Base-by-base conservation (phyloP, 1,140 invertebrate species). In the Achatina immaculata region DNA sequence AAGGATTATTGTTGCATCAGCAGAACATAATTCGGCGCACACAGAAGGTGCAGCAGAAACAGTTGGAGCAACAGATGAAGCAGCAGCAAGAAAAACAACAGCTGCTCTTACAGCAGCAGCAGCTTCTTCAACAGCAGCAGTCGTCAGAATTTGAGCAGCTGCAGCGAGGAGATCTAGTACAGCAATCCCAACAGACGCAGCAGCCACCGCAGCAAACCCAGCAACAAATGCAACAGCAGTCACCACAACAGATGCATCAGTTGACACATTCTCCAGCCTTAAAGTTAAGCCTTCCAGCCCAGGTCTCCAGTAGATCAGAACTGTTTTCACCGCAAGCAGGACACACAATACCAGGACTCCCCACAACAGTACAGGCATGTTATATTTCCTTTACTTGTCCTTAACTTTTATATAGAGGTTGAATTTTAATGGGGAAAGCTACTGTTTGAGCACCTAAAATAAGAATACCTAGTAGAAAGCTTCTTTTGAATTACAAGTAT, bases 141-240 rank as follows among this genome's bases (percentile, higher is more conserved):
- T 3, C 1, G 40, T 58, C n/a, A n/a, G 3, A 66, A 0, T 43
- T 51, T 7, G 66, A 71, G 28, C 65, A 68, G 55, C 58, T 19
- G 9, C 11, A 31, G n/a, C 62, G 45, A 16, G 24, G 68, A 11
- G 48, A 65, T 1, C 28, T n/a, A 24, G 16, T 14, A 36, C 68
- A 48, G 51, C 78, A 80, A 68, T 62, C n/a, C 4, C 66, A 71
- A 40, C 76, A 80, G n/a, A 66, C 28, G n/a, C 78, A 71, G 16
- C 58, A 68, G 28, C 73, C 34, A 28, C 24, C 11, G n/a, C 69
- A 40, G 43, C 38, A 43, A 72, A 36, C 40, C 38, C 38, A 16
- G 3, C 38, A 74, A 31, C 45, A 55, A 58, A 21, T 11, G 9
- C 34, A 36, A 28, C 48, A 58, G 16, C 45, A 58, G 45, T 28